These are phyloP conservation scores for Drosophila bocki DNA, from an alignment of 1,140 invertebrate genomes.

Conservation along the genomic window DNA sequence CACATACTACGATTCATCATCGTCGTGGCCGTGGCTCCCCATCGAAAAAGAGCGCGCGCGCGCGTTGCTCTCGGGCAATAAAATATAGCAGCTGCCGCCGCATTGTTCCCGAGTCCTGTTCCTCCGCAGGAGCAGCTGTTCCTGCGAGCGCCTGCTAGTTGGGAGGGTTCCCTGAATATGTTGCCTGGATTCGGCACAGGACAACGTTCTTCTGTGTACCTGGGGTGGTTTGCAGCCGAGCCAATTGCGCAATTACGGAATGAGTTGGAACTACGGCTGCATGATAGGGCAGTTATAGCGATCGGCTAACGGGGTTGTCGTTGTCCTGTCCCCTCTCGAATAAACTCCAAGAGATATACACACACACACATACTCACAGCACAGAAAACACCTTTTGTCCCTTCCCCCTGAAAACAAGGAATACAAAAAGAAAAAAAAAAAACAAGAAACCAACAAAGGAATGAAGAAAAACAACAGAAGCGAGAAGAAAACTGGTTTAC, in stretches of 20 bases:
- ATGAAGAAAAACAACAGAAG: slow-evolving; percentile 43
- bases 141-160: slow-evolving; percentile 10
- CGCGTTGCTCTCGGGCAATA: slow-evolving; percentile 56
- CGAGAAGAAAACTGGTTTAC: slow-evolving; percentile 70
- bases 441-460: slow-evolving; percentile 52
- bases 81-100: slow-evolving; percentile 69
- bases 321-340: slow-evolving; percentile 50
- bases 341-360: slow-evolving; percentile 28
- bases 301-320: slow-evolving; percentile 71
- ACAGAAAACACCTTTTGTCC: slow-evolving; percentile 62
- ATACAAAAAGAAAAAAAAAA: slow-evolving; percentile 10
- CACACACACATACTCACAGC: slow-evolving; percentile 17
- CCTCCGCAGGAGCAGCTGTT: slow-evolving; percentile 67
- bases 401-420: slow-evolving; percentile 24
- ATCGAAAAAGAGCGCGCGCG: slow-evolving; percentile 47
- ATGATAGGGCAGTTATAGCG: slow-evolving; percentile 51
- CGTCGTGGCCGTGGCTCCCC: slow-evolving; percentile 26
- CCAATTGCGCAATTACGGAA: slow-evolving; percentile 77
- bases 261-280: slow-evolving; percentile 19
- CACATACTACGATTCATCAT: slow-evolving; percentile 24
- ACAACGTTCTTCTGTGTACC: slow-evolving; percentile 31
- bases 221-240: slow-evolving; percentile 63
- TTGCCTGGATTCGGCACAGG: slow-evolving; percentile 62
- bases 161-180: slow-evolving; percentile 17
- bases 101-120: slow-evolving; percentile 60